These are phyloP conservation scores for Onchidella celtica DNA, from an alignment of 2,888 invertebrate genomes.

Conservation along the genomic window DNA sequence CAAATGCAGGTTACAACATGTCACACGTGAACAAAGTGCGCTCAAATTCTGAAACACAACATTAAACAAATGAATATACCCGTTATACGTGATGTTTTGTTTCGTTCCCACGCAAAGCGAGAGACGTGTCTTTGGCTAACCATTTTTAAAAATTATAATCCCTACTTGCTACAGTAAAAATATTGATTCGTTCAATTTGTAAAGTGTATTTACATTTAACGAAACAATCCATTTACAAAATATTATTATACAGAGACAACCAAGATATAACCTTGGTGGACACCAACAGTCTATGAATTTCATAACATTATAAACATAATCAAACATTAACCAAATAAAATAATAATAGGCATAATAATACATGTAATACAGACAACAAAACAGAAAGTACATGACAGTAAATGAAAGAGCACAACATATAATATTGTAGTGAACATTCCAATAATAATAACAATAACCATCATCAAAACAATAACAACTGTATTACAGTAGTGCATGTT, in stretches of 20 bases:
- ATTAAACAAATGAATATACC: constrained; percentile 15
- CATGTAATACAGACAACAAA: not conserved
- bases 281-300: too few species aligned
- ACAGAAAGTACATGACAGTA: too few species aligned
- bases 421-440: too few species aligned
- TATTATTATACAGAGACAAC: not conserved
- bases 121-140: constrained; percentile 30
- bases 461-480: too few species aligned
- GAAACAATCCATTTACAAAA: too few species aligned
- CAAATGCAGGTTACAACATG: not conserved
- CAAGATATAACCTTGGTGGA: too few species aligned
- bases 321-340: not conserved
- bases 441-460: too few species aligned
- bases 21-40: not conserved
- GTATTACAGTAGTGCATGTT: too few species aligned
- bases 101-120: constrained; percentile 5
- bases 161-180: not conserved
- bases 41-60: not conserved
- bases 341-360: not conserved
- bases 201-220: not conserved
- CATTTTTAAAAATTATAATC: not conserved
- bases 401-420: too few species aligned
- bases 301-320: not conserved
- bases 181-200: not conserved
- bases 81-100: constrained; percentile 18